Percentiles rank a stretch among this genome's conserved stretches.
These are phyloP conservation scores for Neuroterus valhalla DNA, from an alignment of 1,140 invertebrate species.

Conservation along the genomic window DNA sequence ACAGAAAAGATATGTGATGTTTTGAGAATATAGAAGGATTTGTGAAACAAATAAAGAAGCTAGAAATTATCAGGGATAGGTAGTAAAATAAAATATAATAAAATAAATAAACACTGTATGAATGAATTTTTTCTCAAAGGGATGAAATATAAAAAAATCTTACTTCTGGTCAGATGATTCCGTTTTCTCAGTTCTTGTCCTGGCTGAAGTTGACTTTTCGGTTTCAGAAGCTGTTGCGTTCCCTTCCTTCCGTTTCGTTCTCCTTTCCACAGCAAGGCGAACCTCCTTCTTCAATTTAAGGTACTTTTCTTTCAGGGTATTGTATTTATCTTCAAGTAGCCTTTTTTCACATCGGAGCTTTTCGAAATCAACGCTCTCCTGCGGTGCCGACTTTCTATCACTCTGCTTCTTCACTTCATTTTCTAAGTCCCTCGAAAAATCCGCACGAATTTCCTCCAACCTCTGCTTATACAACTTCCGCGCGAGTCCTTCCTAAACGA, in stretches of 20 bases:
- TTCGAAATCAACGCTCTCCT: constrained; percentile 77
- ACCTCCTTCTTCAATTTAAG: constrained; percentile 86
- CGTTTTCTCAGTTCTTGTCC: constrained; percentile 68
- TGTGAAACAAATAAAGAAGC: constrained; percentile 23
- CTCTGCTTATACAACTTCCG: constrained; percentile 80
- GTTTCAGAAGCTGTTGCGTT: constrained; percentile 82
- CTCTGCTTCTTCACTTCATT: constrained; percentile 71
- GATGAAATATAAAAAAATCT: constrained; percentile 53
- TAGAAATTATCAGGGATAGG: constrained; percentile 27
- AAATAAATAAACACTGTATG: too few relatives aligned
- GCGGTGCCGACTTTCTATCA: constrained; percentile 62
- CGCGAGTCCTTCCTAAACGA: constrained; percentile 76
- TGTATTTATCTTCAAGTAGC: constrained; percentile 84
- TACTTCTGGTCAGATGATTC: constrained; percentile 72
- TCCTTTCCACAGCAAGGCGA: constrained; percentile 79
- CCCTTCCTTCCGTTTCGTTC: constrained; percentile 77
- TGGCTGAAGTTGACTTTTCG: constrained; percentile 79
- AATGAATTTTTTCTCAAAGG: not conserved
- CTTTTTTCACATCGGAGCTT: constrained; percentile 83
- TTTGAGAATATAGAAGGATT: constrained; percentile 29
- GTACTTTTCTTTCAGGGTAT: constrained; percentile 88
- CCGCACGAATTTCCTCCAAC: constrained; percentile 78
- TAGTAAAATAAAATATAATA: too few relatives aligned
- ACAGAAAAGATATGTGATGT: constrained; percentile 31
- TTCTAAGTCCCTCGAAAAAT: constrained; percentile 78